Evolutionary conservation across 1,140 invertebrate genomes (phyloP).

Genomic region (Caenorhabditis briggsae): DNA sequence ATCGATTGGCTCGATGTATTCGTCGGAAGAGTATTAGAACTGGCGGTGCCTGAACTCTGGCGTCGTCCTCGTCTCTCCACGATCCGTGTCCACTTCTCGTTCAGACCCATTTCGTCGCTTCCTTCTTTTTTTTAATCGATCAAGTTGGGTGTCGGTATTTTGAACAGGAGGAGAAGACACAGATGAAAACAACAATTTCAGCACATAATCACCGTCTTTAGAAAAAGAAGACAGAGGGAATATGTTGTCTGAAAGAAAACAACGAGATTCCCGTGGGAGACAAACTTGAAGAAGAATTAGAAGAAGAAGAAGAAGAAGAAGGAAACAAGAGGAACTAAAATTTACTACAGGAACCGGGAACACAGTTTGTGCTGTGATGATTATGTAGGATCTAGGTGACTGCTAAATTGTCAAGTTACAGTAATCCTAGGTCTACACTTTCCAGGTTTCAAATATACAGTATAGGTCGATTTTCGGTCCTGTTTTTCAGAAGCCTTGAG

Average conservation of each 20-base stretch:
- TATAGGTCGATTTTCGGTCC: too few relatives aligned
- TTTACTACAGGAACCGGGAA: too few relatives aligned
- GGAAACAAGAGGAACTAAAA: not conserved
- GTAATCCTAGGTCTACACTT: too few relatives aligned
- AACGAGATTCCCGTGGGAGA: not conserved
- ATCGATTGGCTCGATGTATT: constrained; percentile 26
- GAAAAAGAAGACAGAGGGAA: not conserved
- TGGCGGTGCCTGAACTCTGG: constrained; percentile 41
- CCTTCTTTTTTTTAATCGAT: not conserved
- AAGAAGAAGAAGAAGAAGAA: not conserved
- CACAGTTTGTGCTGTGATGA: too few relatives aligned
- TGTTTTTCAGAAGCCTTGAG: too few relatives aligned
- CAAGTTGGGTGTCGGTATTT: not conserved
- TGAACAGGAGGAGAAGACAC: not conserved
- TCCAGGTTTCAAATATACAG: too few relatives aligned
- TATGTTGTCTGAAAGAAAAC: not conserved
- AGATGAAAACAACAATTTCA: constrained; percentile 48
- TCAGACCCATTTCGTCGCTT: constrained; percentile 44
- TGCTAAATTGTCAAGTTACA: too few relatives aligned
- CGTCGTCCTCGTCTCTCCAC: constrained; percentile 44
- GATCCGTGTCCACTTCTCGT: constrained; percentile 37
- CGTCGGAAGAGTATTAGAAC: constrained; percentile 15
- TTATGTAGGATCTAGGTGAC: too few relatives aligned
- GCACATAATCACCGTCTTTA: constrained; percentile 53
- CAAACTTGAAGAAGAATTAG: not conserved